Conservation (phyloP, 1,140 invertebrate species). For the Lasioglossum baleicum region DNA sequence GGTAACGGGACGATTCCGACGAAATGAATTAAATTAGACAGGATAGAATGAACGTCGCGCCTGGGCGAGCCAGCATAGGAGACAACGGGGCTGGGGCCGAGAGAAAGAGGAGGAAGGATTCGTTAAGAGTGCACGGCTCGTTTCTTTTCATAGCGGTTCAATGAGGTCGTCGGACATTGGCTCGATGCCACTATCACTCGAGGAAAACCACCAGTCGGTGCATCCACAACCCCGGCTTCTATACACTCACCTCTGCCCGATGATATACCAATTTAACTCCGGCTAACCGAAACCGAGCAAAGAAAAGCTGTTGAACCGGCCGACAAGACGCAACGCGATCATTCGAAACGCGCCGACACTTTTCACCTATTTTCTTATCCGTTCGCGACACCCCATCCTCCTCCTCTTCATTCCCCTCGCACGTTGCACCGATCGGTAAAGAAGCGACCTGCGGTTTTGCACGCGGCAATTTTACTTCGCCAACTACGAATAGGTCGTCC, state of each 20-base stretch:
- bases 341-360: conserved; percentile 58
- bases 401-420: no score
- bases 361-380: conserved; percentile 31
- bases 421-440: background rate
- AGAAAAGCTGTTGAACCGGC: conserved; percentile 54
- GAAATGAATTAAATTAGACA: background rate
- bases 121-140: conserved; percentile 37
- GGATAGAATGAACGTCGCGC: background rate
- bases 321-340: conserved; percentile 41
- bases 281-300: conserved; percentile 60
- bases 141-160: conserved; percentile 58
- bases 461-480: no score
- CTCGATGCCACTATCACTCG: conserved; percentile 68
- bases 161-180: conserved; percentile 62
- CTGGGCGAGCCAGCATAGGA: background rate
- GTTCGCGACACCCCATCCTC: background rate
- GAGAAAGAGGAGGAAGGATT: conserved; percentile 9
- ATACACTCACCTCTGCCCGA: conserved; percentile 37
- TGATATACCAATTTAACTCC: conserved; percentile 75
- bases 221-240: conserved; percentile 41
- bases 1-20: no score
- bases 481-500: no score
- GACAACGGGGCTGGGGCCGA: no score
- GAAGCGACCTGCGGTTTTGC: background rate
- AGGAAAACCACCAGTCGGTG: conserved; percentile 57